Conservation (phyloP, 2,797 vertebrate species). For the Amazonetta brasiliensis region DNA sequence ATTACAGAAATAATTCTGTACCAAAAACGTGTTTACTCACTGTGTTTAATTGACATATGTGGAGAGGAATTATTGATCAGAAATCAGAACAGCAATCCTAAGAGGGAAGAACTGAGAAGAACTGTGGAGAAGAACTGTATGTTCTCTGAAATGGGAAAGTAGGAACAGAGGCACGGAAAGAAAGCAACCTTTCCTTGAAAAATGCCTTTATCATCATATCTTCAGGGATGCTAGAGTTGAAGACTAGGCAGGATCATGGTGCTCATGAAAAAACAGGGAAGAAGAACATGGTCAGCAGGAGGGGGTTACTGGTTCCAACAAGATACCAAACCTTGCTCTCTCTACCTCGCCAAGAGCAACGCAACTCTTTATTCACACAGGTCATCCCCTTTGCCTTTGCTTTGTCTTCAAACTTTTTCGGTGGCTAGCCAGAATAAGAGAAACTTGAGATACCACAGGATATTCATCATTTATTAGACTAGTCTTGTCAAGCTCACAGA, state of each 20-base stretch:
- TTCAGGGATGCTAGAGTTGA: background rate
- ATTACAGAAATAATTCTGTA: background rate
- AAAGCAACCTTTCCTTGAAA: background rate
- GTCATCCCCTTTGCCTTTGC: background rate
- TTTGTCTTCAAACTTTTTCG: background rate
- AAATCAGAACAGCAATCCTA: background rate
- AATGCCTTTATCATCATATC: background rate
- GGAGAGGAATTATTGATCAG: background rate
- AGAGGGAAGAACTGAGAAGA: background rate
- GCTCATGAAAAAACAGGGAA: background rate
- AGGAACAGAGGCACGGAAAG: fast-evolving
- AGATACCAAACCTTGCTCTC: background rate
- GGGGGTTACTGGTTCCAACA: background rate
- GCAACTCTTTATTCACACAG: background rate
- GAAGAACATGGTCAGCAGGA: background rate
- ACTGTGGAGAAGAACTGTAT: background rate
- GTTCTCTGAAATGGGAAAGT: background rate
- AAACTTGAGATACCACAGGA: background rate
- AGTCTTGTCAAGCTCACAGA: background rate
- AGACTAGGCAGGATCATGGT: background rate
- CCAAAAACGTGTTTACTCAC: background rate
- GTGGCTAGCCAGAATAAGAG: background rate
- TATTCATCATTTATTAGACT: background rate
- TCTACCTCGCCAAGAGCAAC: background rate
- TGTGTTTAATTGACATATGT: background rate